phyloP scores from a whole-genome alignment of 2,113 vertebrate species.

The Noturus placidus region DNA sequence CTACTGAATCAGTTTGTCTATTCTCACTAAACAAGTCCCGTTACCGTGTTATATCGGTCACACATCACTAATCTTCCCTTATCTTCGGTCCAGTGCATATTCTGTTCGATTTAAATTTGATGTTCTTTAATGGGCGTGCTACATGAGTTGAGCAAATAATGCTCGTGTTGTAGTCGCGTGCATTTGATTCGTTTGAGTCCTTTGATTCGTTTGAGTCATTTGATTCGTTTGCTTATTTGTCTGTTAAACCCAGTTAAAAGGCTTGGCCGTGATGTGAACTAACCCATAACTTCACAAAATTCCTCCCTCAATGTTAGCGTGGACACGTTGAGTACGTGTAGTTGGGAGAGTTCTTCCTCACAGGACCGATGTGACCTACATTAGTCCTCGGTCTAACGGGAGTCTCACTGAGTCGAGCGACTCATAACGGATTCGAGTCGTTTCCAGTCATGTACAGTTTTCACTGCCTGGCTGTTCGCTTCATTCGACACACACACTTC shows the following conservation, averaged over 20 bases:
- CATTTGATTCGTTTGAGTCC: not conserved
- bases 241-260: not conserved
- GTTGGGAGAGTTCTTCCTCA: not conserved
- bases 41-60: not conserved
- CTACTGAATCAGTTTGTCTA: not conserved
- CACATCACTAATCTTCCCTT: not conserved
- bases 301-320: not conserved
- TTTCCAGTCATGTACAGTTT: not conserved
- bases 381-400: not conserved
- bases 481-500: not conserved
- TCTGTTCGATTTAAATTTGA: too few relatives aligned
- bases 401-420: not conserved
- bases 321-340: not conserved
- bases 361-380: conserved; percentile 40
- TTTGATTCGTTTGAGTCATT: not conserved
- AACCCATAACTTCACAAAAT: not conserved
- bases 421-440: not conserved
- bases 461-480: not conserved
- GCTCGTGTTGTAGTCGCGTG: not conserved
- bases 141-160: not conserved
- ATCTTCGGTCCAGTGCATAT: not conserved
- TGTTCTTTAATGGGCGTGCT: not conserved
- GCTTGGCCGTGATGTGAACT: not conserved
- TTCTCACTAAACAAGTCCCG: not conserved
- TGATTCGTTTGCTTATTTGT: not conserved